A percentile compares a stretch with the other conserved stretches of the same genome.
phyloP scores from a whole-genome alignment of 1,140 invertebrate genomes.

The Solen grandis region DNA sequence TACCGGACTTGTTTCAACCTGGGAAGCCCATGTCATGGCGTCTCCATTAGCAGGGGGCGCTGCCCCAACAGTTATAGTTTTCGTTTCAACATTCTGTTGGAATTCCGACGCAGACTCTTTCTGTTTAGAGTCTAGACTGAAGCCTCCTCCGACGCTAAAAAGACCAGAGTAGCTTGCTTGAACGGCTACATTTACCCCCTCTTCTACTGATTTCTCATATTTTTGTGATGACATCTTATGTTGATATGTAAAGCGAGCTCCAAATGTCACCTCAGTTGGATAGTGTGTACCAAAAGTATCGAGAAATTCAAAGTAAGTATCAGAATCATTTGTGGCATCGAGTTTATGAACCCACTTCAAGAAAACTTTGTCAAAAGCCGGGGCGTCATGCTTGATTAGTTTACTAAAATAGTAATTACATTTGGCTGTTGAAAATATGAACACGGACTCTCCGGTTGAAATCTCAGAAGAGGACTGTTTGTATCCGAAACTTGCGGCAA shows the following conservation, averaged over 20 bases:
- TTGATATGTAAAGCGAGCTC: slow-evolving; percentile 21
- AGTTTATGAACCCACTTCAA: slow-evolving; percentile 17
- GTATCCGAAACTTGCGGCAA: slow-evolving; percentile 35
- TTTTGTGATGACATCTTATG: slow-evolving; percentile 10
- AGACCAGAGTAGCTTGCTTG: slow-evolving; percentile 27
- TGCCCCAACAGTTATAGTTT: slow-evolving; percentile 26
- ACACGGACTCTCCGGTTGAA: slow-evolving; percentile 1
- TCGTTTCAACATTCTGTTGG: slow-evolving; percentile 34
- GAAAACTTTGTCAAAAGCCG: slow-evolving; percentile 12
- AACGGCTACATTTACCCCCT: not conserved
- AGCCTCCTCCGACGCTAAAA: slow-evolving; percentile 19
- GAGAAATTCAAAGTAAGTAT: slow-evolving; percentile 22
- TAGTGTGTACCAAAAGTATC: slow-evolving; percentile 31
- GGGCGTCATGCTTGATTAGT: not conserved
- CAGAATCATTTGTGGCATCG: not conserved
- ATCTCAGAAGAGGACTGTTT: slow-evolving; percentile 26
- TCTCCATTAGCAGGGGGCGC: slow-evolving; percentile 30
- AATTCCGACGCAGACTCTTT: not conserved
- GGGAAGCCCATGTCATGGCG: slow-evolving; percentile 28
- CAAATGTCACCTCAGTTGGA: slow-evolving; percentile 33
- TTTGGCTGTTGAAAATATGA: slow-evolving; percentile 19
- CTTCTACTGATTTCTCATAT: not conserved
- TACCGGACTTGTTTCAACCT: slow-evolving; percentile 14
- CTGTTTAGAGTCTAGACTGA: not conserved
- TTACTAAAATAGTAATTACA: slow-evolving; percentile 35